Base-by-base conservation (phyloP, 2,113 vertebrate species). In the Pyrgilauda ruficollis region DNA sequence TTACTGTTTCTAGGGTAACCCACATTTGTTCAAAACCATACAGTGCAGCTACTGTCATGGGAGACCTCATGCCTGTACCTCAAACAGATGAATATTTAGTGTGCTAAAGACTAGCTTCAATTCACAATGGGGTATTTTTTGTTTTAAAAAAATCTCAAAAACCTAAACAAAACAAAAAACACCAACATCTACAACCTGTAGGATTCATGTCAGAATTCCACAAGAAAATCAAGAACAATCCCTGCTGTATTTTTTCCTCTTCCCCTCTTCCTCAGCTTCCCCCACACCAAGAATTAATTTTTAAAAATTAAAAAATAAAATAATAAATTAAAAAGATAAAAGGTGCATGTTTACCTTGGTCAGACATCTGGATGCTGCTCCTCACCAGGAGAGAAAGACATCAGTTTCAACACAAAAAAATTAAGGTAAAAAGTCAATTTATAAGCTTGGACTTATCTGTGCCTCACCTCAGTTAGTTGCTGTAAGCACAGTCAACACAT, bases 1-100 rank as follows among this genome's bases (percentile, higher is more conserved):
- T 76, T 15, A 15, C 47, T 41, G 61, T 90, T 88, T 75, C 72
- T 84, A 84, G 64, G n/a, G 22, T 84, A 96, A 92, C 62, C 16
- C 26, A 61, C 22, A 24, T 84, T 52, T 82, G 20, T 53, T 85
- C 0, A 0, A 78, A 39, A 46, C 35, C 43, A 15, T 5, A 52
- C 2, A 72, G 37, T 3, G 9, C 49, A 87, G 62, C 24, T 62
- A 33, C 35, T 18, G 26, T 28, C 30, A 10, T 46, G 27, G 53
- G 81, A 94, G 66, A 77, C 52, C 44, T 88, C 44, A 17, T n/a
- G 15, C n/a, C 39, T 56, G 9, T 20, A 68, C 50, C 39, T 90
- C 76, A 58, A 70, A 47, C 15, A 78, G 39, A 81, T 61, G 22
- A 82, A 69, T 41, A 84, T 39, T 66, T 78, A 18, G 72, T 11